These are phyloP conservation scores for Drosophila limbata DNA, from an alignment of 2,888 invertebrate species.

Conservation along the genomic window DNA sequence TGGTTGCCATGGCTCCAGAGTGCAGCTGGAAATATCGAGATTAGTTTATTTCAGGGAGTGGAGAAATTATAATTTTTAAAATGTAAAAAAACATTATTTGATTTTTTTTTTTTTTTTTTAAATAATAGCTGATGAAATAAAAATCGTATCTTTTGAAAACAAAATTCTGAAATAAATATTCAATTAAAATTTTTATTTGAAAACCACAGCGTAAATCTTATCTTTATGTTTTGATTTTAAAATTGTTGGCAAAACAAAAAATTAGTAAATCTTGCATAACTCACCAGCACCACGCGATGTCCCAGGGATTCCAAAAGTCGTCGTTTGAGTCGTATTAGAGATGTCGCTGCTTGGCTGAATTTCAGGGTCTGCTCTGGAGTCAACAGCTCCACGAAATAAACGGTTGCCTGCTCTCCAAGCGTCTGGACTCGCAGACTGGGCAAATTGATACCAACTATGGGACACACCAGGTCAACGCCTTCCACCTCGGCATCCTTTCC, in stretches of 20 bases:
- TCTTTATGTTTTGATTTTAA: too few species aligned
- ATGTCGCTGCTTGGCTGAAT: constrained; percentile 74
- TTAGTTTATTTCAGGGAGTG: too few species aligned
- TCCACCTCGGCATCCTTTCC: constrained; percentile 61
- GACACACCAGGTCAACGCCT: constrained; percentile 71
- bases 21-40: constrained; percentile 48
- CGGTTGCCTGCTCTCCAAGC: constrained; percentile 28
- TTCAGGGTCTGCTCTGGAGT: constrained; percentile 73
- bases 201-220: too few species aligned
- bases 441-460: constrained; percentile 83
- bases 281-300: constrained; percentile 79
- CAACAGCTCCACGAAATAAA: constrained; percentile 79
- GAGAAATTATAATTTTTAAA: too few species aligned
- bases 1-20: constrained; percentile 60
- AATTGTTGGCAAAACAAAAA: too few species aligned
- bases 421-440: constrained; percentile 78
- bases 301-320: constrained; percentile 75
- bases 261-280: not conserved
- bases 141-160: too few species aligned
- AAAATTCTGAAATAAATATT: too few species aligned
- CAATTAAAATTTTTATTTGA: too few species aligned
- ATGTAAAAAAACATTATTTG: too few species aligned
- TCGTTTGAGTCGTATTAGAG: constrained; percentile 78
- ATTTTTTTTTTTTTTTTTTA: too few species aligned
- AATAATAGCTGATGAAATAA: too few species aligned